Conservation (phyloP, 2,888 invertebrate genomes). For the Epistrophe grossulariae region DNA sequence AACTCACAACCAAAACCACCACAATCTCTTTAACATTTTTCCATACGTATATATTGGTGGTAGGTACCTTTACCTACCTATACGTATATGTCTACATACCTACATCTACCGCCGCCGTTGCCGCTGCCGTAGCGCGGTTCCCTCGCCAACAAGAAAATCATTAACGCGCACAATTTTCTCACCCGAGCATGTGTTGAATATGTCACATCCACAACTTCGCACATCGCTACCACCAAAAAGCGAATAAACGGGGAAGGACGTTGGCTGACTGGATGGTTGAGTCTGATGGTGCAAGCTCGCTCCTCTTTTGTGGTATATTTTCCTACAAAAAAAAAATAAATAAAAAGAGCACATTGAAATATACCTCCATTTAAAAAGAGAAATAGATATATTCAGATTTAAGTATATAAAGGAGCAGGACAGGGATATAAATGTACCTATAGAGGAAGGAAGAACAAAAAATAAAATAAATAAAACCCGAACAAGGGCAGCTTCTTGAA, state of each 20-base stretch:
- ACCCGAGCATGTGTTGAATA: conserved; percentile 76
- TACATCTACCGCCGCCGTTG: conserved; percentile 22
- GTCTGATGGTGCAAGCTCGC: conserved; percentile 29
- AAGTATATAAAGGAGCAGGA: conserved; percentile 64
- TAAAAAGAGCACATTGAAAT: conserved; percentile 48
- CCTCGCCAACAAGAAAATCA: conserved; percentile 74
- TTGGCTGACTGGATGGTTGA: conserved; percentile 16
- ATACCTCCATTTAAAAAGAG: conserved; percentile 67
- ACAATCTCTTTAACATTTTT: conserved; percentile 68
- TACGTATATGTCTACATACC: neutral
- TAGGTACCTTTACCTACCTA: neutral
- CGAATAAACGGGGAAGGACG: conserved; percentile 60
- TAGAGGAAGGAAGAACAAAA: neutral
- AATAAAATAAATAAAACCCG: neutral
- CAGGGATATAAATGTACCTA: conserved; percentile 35
- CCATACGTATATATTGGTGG: neutral
- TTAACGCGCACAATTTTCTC: conserved; percentile 76
- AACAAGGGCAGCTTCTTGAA: conserved; percentile 55
- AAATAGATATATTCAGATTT: conserved; percentile 33
- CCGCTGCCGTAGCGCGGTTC: conserved; percentile 52
- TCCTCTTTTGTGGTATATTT: conserved; percentile 42
- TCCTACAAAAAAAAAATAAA: conserved; percentile 13
- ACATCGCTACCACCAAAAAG: conserved; percentile 68
- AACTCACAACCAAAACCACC: conserved; percentile 39
- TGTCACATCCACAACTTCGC: conserved; percentile 76